Evolutionary conservation across 2,113 vertebrate genomes (phyloP), one percentile per base, ranked within the genome.

Genomic region (Eurypyga helias): DNA sequence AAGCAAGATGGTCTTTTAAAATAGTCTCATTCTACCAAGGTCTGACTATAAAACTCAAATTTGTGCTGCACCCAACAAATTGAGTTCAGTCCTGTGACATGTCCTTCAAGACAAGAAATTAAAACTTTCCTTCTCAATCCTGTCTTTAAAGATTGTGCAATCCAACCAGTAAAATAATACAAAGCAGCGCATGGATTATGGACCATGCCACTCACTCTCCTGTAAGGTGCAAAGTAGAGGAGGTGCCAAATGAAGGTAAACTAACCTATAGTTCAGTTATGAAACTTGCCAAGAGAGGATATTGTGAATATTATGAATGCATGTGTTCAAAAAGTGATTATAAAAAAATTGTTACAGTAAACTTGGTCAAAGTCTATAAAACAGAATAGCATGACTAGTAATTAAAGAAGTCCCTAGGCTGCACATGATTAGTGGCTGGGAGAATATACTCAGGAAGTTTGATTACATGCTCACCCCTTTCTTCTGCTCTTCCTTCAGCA

Each of bases 11-110:
- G 48, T 78, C 76, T 88, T 87, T 86, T 85, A 89, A 91, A 96
- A 96, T 95, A 67, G 84, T 92, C 93, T 93, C 46, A 18, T 80
- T 89, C 69, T 83, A 89, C 69, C 69, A 96, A 96, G 51, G 75
- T 84, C 67, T 46, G 29, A 55, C 75, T 67, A 49, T 70, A 92
- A 94, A 95, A 93, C 23, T 82, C 38, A 55, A 96, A 29, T 82
- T 64, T 81, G 67, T 58, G 77, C 89, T 91, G 73, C 43, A 94
- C 60, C 65, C 51, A 93, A 54, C 36, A 79, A 91, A 76, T 31
- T 6, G 13, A 89, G 61, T 70, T 92, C 62, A 85, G 5, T 71
- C 33, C 25, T 78, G 64, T 49, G 52, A 86, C 41, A 75, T 51
- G 81, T 80, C 65, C 65, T 76, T 84, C 66, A 94, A 48, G 64